These are phyloP conservation scores for Alcis repandata DNA, from an alignment of 2,888 invertebrate species.

Conservation along the genomic window DNA sequence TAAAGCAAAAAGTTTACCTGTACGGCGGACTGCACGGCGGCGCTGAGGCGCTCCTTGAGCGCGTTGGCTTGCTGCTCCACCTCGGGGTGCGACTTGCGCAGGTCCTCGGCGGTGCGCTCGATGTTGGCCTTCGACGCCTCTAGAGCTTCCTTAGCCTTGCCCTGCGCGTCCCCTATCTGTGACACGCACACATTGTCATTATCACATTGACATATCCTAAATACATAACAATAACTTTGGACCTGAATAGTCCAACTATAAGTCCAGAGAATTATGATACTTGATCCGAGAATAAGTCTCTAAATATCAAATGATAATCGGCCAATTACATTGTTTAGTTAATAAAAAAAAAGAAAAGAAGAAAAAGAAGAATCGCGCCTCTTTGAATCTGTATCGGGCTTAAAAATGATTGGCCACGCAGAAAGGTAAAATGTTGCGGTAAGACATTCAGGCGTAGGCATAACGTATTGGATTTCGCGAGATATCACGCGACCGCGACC, in stretches of 20 bases:
- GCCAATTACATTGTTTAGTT: too few species aligned
- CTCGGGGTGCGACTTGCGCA: constrained; percentile 76
- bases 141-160: constrained; percentile 74
- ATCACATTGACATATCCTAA: neutral
- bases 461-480: neutral
- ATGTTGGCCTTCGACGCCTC: constrained; percentile 66
- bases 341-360: too few species aligned
- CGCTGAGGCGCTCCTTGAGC: constrained; percentile 67
- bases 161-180: constrained; percentile 72
- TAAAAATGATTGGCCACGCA: neutral
- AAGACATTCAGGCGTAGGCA: neutral
- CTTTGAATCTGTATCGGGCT: too few species aligned
- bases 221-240: neutral
- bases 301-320: too few species aligned
- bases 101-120: constrained; percentile 66
- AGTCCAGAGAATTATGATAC: too few species aligned
- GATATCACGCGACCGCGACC: too few species aligned
- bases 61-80: constrained; percentile 70
- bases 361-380: neutral
- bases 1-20: constrained; percentile 57
- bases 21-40: constrained; percentile 66
- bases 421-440: constrained; percentile 6
- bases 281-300: too few species aligned
- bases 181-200: neutral
- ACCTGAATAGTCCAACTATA: too few species aligned